These are phyloP conservation scores for Sminthopsis crassicaudata DNA, from an alignment of 2,113 vertebrate genomes.

Conservation along the genomic window DNA sequence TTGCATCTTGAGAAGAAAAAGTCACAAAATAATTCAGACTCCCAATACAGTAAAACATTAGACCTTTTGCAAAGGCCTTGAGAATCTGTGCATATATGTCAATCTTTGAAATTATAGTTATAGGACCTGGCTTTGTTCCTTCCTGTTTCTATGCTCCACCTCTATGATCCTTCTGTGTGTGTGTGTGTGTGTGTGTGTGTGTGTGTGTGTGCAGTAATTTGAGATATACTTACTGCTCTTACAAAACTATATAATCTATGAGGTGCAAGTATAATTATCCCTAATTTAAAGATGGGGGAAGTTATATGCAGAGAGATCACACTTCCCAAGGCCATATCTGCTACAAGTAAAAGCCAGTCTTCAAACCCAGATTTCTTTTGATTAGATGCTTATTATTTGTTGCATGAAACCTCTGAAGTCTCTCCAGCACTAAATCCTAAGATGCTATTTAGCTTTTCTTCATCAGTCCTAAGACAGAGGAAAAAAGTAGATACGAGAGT, in stretches of 20 bases:
- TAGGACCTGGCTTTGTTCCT: not conserved
- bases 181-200: too few species aligned
- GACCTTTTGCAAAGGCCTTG: too few species aligned
- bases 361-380: not conserved
- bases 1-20: too few species aligned
- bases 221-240: not conserved
- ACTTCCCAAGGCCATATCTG: not conserved
- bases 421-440: constrained; percentile 8
- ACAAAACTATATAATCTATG: not conserved
- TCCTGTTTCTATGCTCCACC: not conserved
- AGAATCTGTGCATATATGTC: too few species aligned
- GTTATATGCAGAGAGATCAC: not conserved
- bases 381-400: not conserved
- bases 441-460: not conserved
- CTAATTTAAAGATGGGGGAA: not conserved
- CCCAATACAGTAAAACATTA: too few species aligned
- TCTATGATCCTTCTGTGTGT: not conserved
- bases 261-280: not conserved
- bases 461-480: constrained; percentile 31
- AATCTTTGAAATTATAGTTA: too few species aligned
- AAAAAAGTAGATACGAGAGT: not conserved
- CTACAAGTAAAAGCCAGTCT: not conserved
- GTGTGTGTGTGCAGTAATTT: not conserved
- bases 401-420: constrained; percentile 5
- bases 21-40: too few species aligned